These are phyloP conservation scores for Synergus gifuensis DNA, from an alignment of 2,888 invertebrate genomes.

Conservation along the genomic window DNA sequence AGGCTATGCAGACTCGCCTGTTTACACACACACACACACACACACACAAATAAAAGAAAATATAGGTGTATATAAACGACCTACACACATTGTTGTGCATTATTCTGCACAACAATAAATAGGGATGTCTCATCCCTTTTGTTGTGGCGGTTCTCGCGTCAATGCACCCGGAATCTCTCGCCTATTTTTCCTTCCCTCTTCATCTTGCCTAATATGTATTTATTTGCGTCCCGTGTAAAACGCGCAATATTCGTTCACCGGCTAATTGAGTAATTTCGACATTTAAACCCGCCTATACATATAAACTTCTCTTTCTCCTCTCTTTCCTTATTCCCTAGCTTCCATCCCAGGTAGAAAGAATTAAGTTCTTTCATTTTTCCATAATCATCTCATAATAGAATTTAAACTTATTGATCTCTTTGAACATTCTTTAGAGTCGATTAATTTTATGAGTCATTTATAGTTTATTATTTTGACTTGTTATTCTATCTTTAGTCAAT, in stretches of 20 bases:
- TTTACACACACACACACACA: slow-evolving; percentile 50
- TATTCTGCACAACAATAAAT: slow-evolving; percentile 65
- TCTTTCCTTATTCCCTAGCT: background rate
- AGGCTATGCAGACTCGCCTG: slow-evolving; percentile 47
- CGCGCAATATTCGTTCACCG: slow-evolving; percentile 50
- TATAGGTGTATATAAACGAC: no score
- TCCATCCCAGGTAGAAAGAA: background rate
- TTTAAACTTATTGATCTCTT: background rate
- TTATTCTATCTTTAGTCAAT: no score
- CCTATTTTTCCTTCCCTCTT: slow-evolving; percentile 55
- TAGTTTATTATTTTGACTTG: no score
- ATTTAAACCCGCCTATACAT: slow-evolving; percentile 27
- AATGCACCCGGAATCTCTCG: slow-evolving; percentile 73
- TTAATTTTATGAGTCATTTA: no score
- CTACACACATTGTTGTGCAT: slow-evolving; percentile 56
- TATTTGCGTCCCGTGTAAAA: slow-evolving; percentile 48
- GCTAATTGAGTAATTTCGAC: slow-evolving; percentile 69
- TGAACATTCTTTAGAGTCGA: no score
- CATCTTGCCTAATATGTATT: slow-evolving; percentile 43
- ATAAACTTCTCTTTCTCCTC: background rate
- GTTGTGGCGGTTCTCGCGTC: slow-evolving; percentile 77
- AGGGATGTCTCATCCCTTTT: slow-evolving; percentile 77
- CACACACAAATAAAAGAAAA: slow-evolving; percentile 48
- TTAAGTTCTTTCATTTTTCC: background rate
- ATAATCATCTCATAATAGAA: background rate